These are phyloP conservation scores for Sphenopsis melanotis DNA, from an alignment of 2,797 vertebrate genomes.

Conservation along the genomic window DNA sequence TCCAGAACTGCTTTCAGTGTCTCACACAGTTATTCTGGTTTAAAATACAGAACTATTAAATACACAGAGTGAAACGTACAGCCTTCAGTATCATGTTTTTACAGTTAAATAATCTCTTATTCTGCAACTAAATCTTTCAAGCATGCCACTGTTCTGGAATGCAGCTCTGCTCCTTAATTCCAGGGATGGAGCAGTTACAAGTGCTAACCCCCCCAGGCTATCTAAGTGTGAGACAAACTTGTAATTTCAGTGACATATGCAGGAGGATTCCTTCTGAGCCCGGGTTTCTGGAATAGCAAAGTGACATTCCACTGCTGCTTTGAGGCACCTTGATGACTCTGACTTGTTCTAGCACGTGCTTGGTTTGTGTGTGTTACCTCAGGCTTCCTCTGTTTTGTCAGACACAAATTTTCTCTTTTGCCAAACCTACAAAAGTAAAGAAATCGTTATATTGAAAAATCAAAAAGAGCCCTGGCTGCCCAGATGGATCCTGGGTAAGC, in stretches of 20 bases:
- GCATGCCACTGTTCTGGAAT: background rate
- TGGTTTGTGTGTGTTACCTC: background rate
- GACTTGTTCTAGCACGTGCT: background rate
- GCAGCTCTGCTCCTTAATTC: background rate
- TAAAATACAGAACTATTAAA: background rate
- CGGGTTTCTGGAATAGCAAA: background rate
- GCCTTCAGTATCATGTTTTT: background rate
- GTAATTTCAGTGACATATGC: background rate
- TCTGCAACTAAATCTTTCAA: background rate
- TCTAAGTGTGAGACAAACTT: background rate
- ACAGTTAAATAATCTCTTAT: background rate
- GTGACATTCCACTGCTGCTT: background rate
- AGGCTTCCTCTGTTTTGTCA: background rate
- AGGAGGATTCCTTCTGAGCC: background rate
- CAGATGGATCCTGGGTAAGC: constrained; percentile 50
- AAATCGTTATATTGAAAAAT: constrained; percentile 6
- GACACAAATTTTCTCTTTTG: background rate
- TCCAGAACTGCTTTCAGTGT: background rate
- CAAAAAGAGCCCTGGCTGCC: constrained; percentile 29
- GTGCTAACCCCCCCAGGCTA: background rate
- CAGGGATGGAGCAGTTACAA: background rate
- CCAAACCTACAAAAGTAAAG: constrained; percentile 6
- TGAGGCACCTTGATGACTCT: background rate
- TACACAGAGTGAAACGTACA: background rate
- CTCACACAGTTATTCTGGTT: background rate